Evolutionary conservation across 2,888 invertebrate species (phyloP), one percentile per base, ranked within the genome.

Genomic region (Melikaiella ostensackeni): DNA sequence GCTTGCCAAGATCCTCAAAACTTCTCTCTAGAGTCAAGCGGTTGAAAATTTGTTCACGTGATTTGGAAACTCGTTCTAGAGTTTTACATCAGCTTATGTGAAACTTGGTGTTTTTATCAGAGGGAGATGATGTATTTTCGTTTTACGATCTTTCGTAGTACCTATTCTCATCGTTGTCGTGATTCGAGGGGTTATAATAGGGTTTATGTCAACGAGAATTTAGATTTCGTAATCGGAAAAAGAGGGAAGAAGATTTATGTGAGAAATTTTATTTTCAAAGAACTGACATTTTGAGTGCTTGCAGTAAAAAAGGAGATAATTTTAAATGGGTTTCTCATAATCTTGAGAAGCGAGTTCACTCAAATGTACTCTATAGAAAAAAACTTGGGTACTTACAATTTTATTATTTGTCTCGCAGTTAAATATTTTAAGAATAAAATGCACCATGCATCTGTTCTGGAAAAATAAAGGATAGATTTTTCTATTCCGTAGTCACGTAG

Each of bases 111-210:
- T n/a, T 63, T 33, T 63, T 63, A 35, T 63, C 33, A 63, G 21
- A 63, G 33, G n/a, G 33, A n/a, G 35, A 63, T 63, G n/a, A 63
- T 33, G 33, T 33, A 33, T 33, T 63, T 63, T n/a, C 11, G 33
- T 63, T 63, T 63, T 63, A 63, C 62, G 62, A 63, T 5, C 24
- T 57, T 57, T 57, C 57, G 24, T 57, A 13, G 11, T 57, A 24
- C 24, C 24, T 24, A 24, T n/a, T n/a, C 50, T n/a, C 19, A 33
- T 63, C 9, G 33, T n/a, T 63, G 19, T 63, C 35, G 8, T 63
- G n/a, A 33, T 33, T 24, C 24, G 24, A 24, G 24, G 24, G 57
- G 5, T 21, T 24, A 24, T 24, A 57, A 57, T 24, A 57, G 13
- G 57, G 11, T 24, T 57, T 21, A 13, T 13, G 57, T 24, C 24